Percentiles rank a stretch among this genome's conserved stretches.
phyloP scores from a whole-genome alignment of 2,113 vertebrate species.

The Pseudorectes ferrugineus region DNA sequence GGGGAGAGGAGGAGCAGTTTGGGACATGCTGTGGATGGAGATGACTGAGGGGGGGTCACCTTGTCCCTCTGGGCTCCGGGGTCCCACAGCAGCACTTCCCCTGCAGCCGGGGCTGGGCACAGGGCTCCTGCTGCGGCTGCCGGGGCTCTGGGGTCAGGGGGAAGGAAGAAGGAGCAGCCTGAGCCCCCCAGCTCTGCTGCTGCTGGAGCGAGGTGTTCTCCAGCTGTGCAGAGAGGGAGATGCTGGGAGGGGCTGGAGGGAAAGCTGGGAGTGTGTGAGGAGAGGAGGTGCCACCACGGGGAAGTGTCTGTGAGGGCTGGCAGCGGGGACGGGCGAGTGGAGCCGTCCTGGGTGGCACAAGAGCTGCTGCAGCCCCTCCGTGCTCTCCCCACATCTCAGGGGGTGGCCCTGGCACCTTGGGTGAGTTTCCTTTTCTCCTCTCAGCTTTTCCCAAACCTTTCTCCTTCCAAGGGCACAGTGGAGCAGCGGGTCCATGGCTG shows the following conservation, averaged over 20 bases:
- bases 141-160: neutral
- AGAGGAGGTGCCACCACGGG: neutral
- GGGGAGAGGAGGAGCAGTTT: no score
- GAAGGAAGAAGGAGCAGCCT: neutral
- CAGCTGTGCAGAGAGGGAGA: neutral
- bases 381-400: neutral
- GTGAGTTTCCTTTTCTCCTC: neutral
- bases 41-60: neutral
- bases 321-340: neutral
- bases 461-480: neutral
- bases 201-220: neutral
- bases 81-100: neutral
- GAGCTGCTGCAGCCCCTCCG: neutral
- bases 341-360: fast-evolving
- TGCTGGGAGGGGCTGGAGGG: neutral
- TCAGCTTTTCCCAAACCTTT: neutral
- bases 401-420: neutral
- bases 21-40: neutral
- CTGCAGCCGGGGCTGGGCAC: neutral
- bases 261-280: neutral
- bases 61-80: neutral
- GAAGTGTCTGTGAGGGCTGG: neutral
- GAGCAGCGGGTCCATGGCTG: fast-evolving
- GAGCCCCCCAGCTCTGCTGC: neutral
- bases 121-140: neutral